These are phyloP conservation scores for Elaphurus davidianus DNA, from an alignment of 2,113 vertebrate genomes.

Conservation along the genomic window DNA sequence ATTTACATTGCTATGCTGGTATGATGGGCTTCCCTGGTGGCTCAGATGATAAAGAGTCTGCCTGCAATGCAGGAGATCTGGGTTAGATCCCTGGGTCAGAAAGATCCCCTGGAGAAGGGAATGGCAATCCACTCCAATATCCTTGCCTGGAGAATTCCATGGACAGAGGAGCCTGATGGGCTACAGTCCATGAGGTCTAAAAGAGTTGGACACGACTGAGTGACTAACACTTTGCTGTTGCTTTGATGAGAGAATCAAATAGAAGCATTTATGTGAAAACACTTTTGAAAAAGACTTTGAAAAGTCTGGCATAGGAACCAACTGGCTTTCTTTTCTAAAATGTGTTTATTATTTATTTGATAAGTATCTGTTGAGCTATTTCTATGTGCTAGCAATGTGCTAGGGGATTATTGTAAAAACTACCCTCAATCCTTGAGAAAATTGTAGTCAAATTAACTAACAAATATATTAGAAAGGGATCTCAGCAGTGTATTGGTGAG, in stretches of 20 bases:
- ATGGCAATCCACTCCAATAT: background rate
- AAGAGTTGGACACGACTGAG: background rate
- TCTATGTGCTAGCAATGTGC: background rate
- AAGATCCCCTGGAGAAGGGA: background rate
- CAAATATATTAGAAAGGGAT: background rate
- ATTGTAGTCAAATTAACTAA: background rate
- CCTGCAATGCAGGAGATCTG: background rate
- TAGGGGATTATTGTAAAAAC: background rate
- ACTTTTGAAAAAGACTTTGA: background rate
- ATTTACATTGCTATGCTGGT: background rate
- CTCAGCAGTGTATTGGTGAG: background rate
- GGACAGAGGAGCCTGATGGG: background rate
- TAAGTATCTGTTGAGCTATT: background rate
- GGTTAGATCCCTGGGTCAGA: background rate
- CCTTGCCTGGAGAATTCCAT: background rate
- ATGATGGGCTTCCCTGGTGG: background rate
- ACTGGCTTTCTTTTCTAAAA: background rate
- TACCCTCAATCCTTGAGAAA: background rate
- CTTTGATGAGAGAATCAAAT: slow-evolving; percentile 1
- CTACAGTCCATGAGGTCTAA: background rate
- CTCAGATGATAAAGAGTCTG: background rate
- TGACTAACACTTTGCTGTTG: background rate
- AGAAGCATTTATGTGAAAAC: background rate
- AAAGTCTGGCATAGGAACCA: background rate
- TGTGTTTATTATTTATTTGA: slow-evolving; percentile 14